Evolutionary conservation across 2,797 vertebrate species (phyloP).

Genomic region (Heteromormyrus szaboi): DNA sequence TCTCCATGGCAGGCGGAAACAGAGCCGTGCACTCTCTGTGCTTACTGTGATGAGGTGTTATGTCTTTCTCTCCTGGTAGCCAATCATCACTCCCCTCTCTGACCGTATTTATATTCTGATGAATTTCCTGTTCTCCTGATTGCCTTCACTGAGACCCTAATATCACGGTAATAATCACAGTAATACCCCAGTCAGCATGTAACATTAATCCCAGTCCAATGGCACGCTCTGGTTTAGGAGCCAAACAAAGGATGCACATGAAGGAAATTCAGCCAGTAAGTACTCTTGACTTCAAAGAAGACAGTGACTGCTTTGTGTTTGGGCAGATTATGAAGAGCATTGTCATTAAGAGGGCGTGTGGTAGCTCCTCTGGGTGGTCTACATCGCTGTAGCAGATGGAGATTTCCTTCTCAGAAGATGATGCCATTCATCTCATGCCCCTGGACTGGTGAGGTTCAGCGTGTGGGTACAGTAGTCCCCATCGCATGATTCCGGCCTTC

Average conservation of each 20-base stretch:
- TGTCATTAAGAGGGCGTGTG: background rate
- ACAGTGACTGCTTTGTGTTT: background rate
- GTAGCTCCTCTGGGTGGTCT: background rate
- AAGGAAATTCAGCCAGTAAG: background rate
- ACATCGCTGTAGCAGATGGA: background rate
- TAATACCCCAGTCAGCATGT: constrained; percentile 26
- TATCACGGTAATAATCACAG: constrained; percentile 24
- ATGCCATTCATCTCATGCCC: background rate
- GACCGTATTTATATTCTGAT: constrained; percentile 45
- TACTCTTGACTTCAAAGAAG: background rate
- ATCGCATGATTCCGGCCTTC: background rate
- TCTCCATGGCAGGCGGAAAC: constrained; percentile 18
- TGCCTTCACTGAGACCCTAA: constrained; percentile 19
- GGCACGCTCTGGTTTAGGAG: background rate
- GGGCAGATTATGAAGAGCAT: background rate
- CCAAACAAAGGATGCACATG: background rate
- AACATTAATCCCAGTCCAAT: constrained; percentile 19
- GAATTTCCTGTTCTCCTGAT: constrained; percentile 23
- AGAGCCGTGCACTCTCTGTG: constrained; percentile 28
- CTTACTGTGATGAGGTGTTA: constrained; percentile 35
- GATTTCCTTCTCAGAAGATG: background rate
- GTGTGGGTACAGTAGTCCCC: background rate
- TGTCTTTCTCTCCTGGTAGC: constrained; percentile 14
- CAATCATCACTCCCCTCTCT: constrained; percentile 10
- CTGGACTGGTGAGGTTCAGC: background rate